A percentile compares a stretch with the other conserved stretches of the same genome.
Conservation (phyloP, 2,113 vertebrate genomes). For the Clarias magur region DNA sequence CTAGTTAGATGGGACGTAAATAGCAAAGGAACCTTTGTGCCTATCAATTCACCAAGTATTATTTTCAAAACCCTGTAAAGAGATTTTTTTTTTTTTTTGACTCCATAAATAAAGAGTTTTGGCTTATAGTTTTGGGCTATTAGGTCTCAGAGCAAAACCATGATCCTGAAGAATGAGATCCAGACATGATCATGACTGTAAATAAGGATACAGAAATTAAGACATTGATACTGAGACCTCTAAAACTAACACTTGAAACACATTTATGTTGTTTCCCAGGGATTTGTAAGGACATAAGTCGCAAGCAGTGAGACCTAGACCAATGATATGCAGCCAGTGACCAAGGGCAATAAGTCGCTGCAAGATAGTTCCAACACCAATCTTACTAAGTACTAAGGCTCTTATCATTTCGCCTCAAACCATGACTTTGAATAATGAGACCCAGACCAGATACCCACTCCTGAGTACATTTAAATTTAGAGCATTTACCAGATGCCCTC, state of each 20-base stretch:
- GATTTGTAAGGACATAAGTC: not conserved
- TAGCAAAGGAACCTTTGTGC: not conserved
- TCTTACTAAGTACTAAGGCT: not conserved
- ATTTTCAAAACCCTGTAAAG: not conserved
- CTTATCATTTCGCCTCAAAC: not conserved
- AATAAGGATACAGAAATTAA: not conserved
- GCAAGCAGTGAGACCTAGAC: constrained; percentile 1
- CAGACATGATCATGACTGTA: not conserved
- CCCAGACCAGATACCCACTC: not conserved
- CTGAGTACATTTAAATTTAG: not conserved
- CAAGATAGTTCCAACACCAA: not conserved
- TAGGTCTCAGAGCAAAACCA: not conserved
- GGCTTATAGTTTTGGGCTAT: not conserved
- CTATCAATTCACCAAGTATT: not conserved
- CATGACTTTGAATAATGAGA: not conserved
- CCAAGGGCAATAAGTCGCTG: not conserved
- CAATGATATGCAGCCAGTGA: not conserved
- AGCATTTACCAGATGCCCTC: not conserved
- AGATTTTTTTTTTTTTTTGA: not conserved
- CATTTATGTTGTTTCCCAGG: not conserved
- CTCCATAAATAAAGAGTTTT: not conserved
- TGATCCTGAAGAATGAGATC: not conserved
- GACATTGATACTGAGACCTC: not conserved
- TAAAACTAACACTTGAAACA: not conserved
- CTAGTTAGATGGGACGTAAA: not conserved